Evolutionary conservation across 1,140 invertebrate genomes (phyloP), one percentile per base, ranked within the genome.

Genomic region (Forficula auricularia): DNA sequence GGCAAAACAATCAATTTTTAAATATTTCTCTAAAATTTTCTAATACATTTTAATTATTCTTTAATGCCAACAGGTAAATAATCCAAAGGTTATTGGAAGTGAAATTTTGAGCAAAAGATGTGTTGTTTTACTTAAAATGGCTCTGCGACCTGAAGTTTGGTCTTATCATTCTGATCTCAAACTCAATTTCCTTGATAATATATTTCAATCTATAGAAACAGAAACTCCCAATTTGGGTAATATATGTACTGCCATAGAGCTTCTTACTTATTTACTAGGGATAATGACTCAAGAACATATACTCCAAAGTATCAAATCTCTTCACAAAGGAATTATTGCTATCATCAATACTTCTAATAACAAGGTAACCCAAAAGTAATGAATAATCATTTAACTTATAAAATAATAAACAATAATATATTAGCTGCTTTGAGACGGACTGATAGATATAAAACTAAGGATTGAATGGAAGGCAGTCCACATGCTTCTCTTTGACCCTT

Each of bases 91-190:
- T 6, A 81, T 82, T 9, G 81, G 82, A 0, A 85, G 83, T 0
- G 89, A 95, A 61, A 67, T 81, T 48, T 59, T 96, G 18, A 88
- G 87, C 0, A 66, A 82, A 31, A 72, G 88, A 44, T 96, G 90
- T 64, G 81, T 95, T 1, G 64, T 73, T 43, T 62, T 96, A 7
- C 63, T 96, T 2, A 91, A 91, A 61, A 79, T 74, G 45, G 87
- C 87, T 7, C 68, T 96, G 27, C 82, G 84, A 54, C 82, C 86
- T 0, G 89, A 95, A 49, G 74, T 96, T 12, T 95, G 90, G 87
- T 78, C 82, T 0, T 83, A 87, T 38, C 77, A 78, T 12, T 81
- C 84, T 48, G 90, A 96, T 55, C 66, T 95, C 1, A 91, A 91
- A 57, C 58, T 96, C 0, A 73, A 68, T 0, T 95, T 88, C 78